Conservation (phyloP, 2,113 vertebrate species). For the Propithecus coquereli region DNA sequence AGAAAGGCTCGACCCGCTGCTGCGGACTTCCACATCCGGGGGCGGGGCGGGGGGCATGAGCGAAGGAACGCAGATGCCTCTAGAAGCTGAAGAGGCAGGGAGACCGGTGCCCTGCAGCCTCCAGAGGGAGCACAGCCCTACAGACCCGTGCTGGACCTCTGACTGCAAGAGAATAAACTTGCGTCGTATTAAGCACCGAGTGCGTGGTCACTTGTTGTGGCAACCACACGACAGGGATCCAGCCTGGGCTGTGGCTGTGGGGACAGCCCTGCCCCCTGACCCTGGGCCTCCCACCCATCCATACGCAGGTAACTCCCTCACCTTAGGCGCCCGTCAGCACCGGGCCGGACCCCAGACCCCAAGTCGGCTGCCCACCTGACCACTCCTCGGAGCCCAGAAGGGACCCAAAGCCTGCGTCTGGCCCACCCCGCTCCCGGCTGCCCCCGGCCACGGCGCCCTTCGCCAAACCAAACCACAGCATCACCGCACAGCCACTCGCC, state of each 20-base stretch:
- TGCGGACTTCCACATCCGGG: not conserved
- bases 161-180: accelerated
- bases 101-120: accelerated
- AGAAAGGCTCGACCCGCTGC: accelerated
- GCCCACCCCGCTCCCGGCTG: not conserved
- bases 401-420: not conserved
- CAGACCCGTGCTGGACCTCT: accelerated
- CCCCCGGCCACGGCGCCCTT: not conserved
- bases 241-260: not conserved
- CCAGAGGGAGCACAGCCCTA: not conserved
- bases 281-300: accelerated
- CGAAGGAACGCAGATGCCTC: not conserved
- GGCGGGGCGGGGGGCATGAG: not conserved
- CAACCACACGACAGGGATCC: accelerated
- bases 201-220: too few relatives aligned
- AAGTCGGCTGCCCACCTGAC: not conserved
- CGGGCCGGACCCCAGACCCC: not conserved
- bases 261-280: not conserved
- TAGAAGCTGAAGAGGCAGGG: not conserved
- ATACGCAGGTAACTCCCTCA: accelerated
- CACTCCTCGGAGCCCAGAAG: not conserved
- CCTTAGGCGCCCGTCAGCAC: accelerated
- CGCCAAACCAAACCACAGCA: not conserved
- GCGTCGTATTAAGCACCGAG: not conserved
- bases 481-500: not conserved